Percentiles rank a stretch among this genome's conserved stretches.
Conservation (phyloP, 2,888 invertebrate genomes). For the Chymomyza procnemis region DNA sequence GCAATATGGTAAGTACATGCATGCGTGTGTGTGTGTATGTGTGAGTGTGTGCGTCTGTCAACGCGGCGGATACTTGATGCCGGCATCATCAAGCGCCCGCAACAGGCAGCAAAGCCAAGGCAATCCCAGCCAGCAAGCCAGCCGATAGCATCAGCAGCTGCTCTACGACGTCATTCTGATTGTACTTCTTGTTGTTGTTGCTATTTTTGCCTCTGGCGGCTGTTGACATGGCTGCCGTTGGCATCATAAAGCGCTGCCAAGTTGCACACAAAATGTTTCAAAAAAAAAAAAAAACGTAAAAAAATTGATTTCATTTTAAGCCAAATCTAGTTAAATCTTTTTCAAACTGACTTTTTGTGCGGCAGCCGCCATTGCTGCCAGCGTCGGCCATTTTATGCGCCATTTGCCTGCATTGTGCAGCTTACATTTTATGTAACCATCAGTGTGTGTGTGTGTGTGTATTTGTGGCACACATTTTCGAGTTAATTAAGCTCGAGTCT, state of each 20-base stretch:
- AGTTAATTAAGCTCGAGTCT: not conserved
- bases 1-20: not conserved
- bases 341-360: not conserved
- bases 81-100: not conserved
- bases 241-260: slow-evolving; percentile 11
- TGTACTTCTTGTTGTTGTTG: not conserved
- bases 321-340: slow-evolving; percentile 32
- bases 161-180: not conserved
- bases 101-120: not conserved
- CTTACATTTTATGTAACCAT: slow-evolving; percentile 7
- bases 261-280: too few relatives aligned
- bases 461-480: slow-evolving; percentile 12
- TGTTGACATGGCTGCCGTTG: slow-evolving; percentile 21
- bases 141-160: slow-evolving; percentile 6
- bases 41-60: slow-evolving; percentile 7
- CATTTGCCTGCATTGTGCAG: slow-evolving; percentile 15
- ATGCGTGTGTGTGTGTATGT: not conserved
- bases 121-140: too few relatives aligned
- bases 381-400: slow-evolving; percentile 19
- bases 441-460: not conserved
- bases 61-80: slow-evolving; percentile 16
- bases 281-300: not conserved
- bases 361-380: slow-evolving; percentile 6
- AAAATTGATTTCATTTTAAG: slow-evolving; percentile 40
- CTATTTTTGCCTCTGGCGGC: slow-evolving; percentile 2